Evolutionary conservation across 2,888 invertebrate genomes (phyloP).

Genomic region (Odontothrips loti): DNA sequence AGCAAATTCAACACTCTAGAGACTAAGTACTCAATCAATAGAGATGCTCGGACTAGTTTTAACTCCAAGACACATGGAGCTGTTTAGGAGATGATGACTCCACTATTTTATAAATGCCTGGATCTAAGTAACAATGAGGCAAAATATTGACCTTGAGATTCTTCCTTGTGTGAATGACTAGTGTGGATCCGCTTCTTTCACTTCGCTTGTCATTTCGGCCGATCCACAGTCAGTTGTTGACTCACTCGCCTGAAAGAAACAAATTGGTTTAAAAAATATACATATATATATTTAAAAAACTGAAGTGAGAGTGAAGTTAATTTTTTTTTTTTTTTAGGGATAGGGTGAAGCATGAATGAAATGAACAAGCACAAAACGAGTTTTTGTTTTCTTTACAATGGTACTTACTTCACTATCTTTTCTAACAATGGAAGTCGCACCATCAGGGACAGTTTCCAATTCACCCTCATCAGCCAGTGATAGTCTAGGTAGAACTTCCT

Average conservation of each 20-base stretch:
- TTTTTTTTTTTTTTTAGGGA: too few species aligned
- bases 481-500: neutral
- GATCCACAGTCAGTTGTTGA: neutral
- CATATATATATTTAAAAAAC: too few species aligned
- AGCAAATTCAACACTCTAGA: slow-evolving; percentile 1
- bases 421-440: neutral
- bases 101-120: slow-evolving; percentile 6
- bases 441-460: neutral
- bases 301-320: too few species aligned
- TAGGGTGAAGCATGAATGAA: too few species aligned
- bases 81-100: neutral
- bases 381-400: too few species aligned
- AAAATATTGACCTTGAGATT: neutral
- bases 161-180: slow-evolving; percentile 13
- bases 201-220: neutral
- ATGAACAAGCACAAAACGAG: too few species aligned
- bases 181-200: slow-evolving; percentile 6
- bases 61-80: neutral
- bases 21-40: slow-evolving; percentile 22
- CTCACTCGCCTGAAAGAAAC: slow-evolving; percentile 33
- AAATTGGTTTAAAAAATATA: neutral
- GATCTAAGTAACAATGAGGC: neutral
- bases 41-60: slow-evolving; percentile 13
- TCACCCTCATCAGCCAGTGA: neutral
- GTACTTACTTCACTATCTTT: neutral